Percentiles rank a stretch among this genome's conserved stretches.
These are phyloP conservation scores for Urocolius indicus DNA, from an alignment of 2,113 vertebrate species.

Conservation along the genomic window DNA sequence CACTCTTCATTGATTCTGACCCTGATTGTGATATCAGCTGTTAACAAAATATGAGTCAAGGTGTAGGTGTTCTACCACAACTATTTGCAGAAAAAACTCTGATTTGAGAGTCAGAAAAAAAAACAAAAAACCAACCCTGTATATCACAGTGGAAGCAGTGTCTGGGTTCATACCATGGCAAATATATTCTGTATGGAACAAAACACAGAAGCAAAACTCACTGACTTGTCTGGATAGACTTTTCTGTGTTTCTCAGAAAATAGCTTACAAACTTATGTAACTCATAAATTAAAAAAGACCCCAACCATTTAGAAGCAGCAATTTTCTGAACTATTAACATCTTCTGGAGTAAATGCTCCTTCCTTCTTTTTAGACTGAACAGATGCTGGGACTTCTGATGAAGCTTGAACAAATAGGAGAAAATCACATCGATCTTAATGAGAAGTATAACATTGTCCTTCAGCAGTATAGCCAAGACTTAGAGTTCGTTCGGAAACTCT, in stretches of 20 bases:
- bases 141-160: not conserved
- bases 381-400: constrained; percentile 78
- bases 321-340: not conserved
- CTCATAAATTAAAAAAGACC: not conserved
- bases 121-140: no score
- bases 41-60: not conserved
- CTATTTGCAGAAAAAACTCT: not conserved
- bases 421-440: constrained; percentile 75
- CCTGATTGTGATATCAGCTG: not conserved
- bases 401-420: constrained; percentile 76
- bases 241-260: not conserved
- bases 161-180: not conserved
- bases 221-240: not conserved
- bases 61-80: not conserved
- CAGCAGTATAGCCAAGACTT: constrained; percentile 80
- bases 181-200: not conserved
- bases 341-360: not conserved
- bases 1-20: not conserved
- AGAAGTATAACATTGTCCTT: constrained; percentile 75
- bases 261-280: not conserved
- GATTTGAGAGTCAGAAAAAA: not conserved
- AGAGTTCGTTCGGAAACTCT: constrained; percentile 79
- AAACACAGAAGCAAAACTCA: not conserved
- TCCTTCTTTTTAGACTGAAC: constrained; percentile 76
- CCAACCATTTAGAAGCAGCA: not conserved